Evolutionary conservation across 2,888 invertebrate species (phyloP).

Genomic region (Iselma pallidipennis): DNA sequence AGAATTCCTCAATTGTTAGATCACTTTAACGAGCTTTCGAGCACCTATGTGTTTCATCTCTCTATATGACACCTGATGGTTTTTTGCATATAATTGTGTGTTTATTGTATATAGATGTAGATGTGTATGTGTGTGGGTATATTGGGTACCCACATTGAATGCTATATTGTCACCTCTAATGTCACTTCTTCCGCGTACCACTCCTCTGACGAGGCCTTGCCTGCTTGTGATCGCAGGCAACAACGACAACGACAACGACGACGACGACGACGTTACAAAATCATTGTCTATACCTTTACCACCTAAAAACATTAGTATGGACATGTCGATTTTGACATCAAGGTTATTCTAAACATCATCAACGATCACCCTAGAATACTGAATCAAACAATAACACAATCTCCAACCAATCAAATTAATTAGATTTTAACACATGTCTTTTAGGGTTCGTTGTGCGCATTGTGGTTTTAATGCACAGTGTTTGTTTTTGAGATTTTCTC

Average conservation of each 20-base stretch:
- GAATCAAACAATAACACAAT: neutral
- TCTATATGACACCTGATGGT: neutral
- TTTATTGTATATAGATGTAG: neutral
- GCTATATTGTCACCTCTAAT: slow-evolving; percentile 1
- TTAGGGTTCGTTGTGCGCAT: no score
- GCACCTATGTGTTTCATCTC: neutral
- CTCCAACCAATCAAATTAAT: neutral
- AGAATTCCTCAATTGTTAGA: neutral
- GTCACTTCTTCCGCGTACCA: slow-evolving; percentile 27
- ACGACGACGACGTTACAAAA: neutral
- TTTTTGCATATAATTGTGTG: neutral
- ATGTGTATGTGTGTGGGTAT: neutral
- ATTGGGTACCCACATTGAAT: neutral
- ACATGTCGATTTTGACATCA: slow-evolving; percentile 16
- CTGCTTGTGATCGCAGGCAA: slow-evolving; percentile 12
- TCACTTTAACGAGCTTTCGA: neutral
- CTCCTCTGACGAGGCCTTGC: slow-evolving; percentile 25
- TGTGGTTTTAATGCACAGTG: slow-evolving; percentile 29
- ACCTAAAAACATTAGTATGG: slow-evolving; percentile 25
- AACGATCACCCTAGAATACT: slow-evolving; percentile 19
- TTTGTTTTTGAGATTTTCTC: slow-evolving; percentile 51
- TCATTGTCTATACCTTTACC: no score
- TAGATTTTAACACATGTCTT: neutral
- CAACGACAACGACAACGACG: neutral
- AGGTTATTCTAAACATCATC: slow-evolving; percentile 17